phyloP scores from a whole-genome alignment of 2,888 invertebrate genomes.

The Parascotia fuliginaria region DNA sequence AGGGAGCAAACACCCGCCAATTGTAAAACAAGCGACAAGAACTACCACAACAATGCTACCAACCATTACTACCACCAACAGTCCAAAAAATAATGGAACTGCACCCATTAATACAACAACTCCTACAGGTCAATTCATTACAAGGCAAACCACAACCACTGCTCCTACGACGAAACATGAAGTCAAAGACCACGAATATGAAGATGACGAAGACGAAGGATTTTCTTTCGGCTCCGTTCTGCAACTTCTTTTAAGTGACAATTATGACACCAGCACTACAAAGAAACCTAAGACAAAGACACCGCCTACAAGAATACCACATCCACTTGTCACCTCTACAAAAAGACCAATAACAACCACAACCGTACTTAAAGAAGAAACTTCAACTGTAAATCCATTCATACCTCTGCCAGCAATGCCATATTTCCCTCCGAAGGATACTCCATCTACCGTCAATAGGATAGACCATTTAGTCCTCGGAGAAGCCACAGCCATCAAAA shows the following conservation, averaged over 20 bases:
- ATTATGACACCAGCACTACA: slow-evolving; percentile 66
- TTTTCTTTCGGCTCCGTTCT: slow-evolving; percentile 87
- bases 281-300: slow-evolving; percentile 14
- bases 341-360: slow-evolving; percentile 36
- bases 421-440: slow-evolving; percentile 57
- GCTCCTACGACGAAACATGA: slow-evolving; percentile 51
- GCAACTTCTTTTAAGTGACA: slow-evolving; percentile 85
- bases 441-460: slow-evolving; percentile 63
- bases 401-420: slow-evolving; percentile 61
- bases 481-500: slow-evolving; percentile 73
- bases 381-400: slow-evolving; percentile 50
- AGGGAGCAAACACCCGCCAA: neutral
- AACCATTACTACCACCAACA: slow-evolving; percentile 4
- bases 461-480: slow-evolving; percentile 79
- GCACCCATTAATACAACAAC: slow-evolving; percentile 4
- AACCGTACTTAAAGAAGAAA: neutral
- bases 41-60: no score
- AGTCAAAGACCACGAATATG: slow-evolving; percentile 60
- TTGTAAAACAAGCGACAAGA: neutral
- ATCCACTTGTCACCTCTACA: slow-evolving; percentile 20
- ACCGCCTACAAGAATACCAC: slow-evolving; percentile 8
- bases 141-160: slow-evolving; percentile 15
- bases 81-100: slow-evolving; percentile 20
- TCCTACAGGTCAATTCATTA: neutral
- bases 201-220: slow-evolving; percentile 77